A percentile compares a stretch with the other conserved stretches of the same genome.
These are phyloP conservation scores for Drosophila ambigua DNA, from an alignment of 1,140 invertebrate species.

Conservation along the genomic window DNA sequence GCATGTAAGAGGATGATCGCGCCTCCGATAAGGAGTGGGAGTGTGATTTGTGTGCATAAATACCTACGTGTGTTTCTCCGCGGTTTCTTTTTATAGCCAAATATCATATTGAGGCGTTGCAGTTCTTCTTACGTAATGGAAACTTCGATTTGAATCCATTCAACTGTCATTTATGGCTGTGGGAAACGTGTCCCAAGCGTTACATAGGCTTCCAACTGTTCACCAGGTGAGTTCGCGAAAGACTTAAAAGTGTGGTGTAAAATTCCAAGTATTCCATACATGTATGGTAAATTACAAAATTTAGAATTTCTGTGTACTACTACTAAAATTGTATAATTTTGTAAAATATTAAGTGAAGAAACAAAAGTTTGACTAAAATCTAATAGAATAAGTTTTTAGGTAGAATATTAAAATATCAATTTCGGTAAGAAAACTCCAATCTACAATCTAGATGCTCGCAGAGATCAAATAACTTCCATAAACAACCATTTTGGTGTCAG, in stretches of 20 bases:
- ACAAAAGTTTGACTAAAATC: too few species aligned
- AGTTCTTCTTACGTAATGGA: constrained; percentile 68
- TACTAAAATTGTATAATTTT: too few species aligned
- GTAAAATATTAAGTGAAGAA: too few species aligned
- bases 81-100: constrained; percentile 47
- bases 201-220: constrained; percentile 64
- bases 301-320: too few species aligned
- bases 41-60: constrained; percentile 24
- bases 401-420: too few species aligned
- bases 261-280: too few species aligned
- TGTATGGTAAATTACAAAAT: too few species aligned
- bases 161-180: constrained; percentile 61
- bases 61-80: not conserved
- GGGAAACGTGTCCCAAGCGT: constrained; percentile 59
- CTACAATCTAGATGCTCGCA: too few species aligned
- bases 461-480: too few species aligned
- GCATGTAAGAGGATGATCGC: constrained; percentile 49
- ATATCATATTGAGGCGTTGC: constrained; percentile 46
- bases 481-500: too few species aligned
- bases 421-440: too few species aligned
- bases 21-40: constrained; percentile 14
- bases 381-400: too few species aligned
- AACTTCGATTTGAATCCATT: constrained; percentile 75
- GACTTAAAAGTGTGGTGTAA: not conserved
- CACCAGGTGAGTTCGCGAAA: constrained; percentile 57